These are phyloP conservation scores for Agonum fuliginosum DNA, from an alignment of 2,888 invertebrate species.

Conservation along the genomic window DNA sequence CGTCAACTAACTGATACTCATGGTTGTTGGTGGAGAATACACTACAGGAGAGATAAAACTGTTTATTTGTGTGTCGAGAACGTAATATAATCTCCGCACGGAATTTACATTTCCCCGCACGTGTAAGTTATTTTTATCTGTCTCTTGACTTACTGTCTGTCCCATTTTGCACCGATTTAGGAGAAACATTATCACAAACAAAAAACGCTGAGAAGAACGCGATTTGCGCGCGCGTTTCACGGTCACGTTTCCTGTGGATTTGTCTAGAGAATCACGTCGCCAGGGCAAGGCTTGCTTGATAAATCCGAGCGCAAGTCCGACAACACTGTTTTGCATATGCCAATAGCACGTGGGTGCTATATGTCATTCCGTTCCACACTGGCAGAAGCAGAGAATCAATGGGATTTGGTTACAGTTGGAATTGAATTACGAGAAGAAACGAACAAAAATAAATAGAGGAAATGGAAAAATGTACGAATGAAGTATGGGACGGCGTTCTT, in stretches of 20 bases:
- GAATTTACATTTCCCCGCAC: no score
- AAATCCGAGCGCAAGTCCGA: slow-evolving; percentile 24
- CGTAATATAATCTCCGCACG: no score
- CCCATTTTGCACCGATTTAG: slow-evolving; percentile 25
- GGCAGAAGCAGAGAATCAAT: slow-evolving; percentile 1
- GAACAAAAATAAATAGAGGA: no score
- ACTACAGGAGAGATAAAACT: no score
- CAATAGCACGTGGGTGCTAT: slow-evolving; percentile 39
- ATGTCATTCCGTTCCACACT: neutral
- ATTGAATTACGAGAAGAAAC: neutral
- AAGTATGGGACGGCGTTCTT: no score
- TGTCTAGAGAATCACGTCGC: slow-evolving; percentile 28
- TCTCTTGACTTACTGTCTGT: neutral
- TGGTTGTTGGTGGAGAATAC: no score
- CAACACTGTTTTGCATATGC: slow-evolving; percentile 40
- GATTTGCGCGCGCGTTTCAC: slow-evolving; percentile 35
- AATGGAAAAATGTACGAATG: no score
- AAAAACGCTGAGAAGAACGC: slow-evolving; percentile 9
- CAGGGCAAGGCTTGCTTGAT: slow-evolving; percentile 27
- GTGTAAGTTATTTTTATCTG: slow-evolving; percentile 28
- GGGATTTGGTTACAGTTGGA: slow-evolving; percentile 9
- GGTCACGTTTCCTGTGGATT: slow-evolving; percentile 38
- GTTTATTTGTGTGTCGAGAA: no score
- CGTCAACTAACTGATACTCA: no score
- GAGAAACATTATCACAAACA: slow-evolving; percentile 11